Conservation (phyloP, 2,888 invertebrate genomes). For the Cyclophora punctaria region DNA sequence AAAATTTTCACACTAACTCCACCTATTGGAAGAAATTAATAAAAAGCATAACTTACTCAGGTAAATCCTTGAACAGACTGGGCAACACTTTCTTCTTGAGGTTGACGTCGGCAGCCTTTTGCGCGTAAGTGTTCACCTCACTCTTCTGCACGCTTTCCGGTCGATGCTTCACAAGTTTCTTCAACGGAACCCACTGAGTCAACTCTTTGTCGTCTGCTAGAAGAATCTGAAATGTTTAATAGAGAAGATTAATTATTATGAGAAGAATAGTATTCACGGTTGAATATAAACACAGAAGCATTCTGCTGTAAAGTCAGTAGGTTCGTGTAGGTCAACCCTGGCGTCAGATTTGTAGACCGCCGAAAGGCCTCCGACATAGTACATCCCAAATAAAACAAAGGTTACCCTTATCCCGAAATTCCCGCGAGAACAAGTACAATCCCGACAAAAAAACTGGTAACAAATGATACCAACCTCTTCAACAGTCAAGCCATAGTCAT, state of each 20-base stretch:
- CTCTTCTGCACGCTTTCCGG: constrained; percentile 85
- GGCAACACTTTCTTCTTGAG: constrained; percentile 87
- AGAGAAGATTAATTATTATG: too few species aligned
- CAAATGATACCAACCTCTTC: constrained; percentile 82
- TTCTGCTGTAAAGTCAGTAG: too few species aligned
- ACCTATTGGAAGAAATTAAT: background rate
- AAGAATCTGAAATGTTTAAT: constrained; percentile 80
- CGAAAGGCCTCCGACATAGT: too few species aligned
- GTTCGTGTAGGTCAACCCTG: too few species aligned
- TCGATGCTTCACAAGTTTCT: constrained; percentile 86
- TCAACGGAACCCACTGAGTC: constrained; percentile 96
- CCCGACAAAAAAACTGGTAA: background rate
- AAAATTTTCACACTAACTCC: too few species aligned
- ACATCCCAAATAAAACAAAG: too few species aligned
- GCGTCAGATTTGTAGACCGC: too few species aligned
- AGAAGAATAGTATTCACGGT: too few species aligned
- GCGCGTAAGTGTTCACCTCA: constrained; percentile 84
- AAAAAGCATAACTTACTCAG: constrained; percentile 36
- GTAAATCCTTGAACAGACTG: constrained; percentile 79
- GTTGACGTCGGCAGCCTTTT: constrained; percentile 81
- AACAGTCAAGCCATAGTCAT: constrained; percentile 91
- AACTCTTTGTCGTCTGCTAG: constrained; percentile 93
- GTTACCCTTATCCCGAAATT: background rate
- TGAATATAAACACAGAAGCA: too few species aligned
- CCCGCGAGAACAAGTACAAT: background rate